These are phyloP conservation scores for Motacilla tschutschensis DNA, from an alignment of 2,113 vertebrate genomes.

Conservation along the genomic window DNA sequence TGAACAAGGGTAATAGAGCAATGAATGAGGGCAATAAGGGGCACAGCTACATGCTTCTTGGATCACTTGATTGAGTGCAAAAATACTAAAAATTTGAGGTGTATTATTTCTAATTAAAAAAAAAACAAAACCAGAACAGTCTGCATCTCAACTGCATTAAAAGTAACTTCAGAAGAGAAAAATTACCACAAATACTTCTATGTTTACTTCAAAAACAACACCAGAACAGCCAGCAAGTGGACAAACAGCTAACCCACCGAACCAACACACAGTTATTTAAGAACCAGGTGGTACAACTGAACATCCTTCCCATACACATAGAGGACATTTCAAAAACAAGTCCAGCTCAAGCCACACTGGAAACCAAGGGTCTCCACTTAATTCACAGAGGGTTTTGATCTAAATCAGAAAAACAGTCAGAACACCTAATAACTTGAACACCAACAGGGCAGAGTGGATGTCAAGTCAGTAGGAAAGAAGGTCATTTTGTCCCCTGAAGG, in stretches of 20 bases:
- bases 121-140: not conserved
- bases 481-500: not conserved
- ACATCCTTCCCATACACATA: not conserved
- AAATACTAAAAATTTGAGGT: not conserved
- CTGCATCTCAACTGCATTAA: not conserved
- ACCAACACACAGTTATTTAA: not conserved
- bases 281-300: not conserved
- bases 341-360: not conserved
- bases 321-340: not conserved
- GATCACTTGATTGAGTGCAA: not conserved
- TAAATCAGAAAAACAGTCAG: not conserved
- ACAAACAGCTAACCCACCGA: not conserved
- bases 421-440: not conserved
- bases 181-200: not conserved
- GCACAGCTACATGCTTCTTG: not conserved
- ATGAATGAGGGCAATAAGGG: not conserved
- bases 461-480: accelerated
- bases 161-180: not conserved
- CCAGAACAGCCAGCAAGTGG: not conserved
- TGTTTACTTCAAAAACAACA: not conserved
- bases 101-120: not conserved
- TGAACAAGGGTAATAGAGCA: not conserved
- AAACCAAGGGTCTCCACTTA: not conserved
- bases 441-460: not conserved
- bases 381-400: not conserved